Base-by-base conservation (phyloP, 2,113 vertebrate genomes). In the Laticauda colubrina region DNA sequence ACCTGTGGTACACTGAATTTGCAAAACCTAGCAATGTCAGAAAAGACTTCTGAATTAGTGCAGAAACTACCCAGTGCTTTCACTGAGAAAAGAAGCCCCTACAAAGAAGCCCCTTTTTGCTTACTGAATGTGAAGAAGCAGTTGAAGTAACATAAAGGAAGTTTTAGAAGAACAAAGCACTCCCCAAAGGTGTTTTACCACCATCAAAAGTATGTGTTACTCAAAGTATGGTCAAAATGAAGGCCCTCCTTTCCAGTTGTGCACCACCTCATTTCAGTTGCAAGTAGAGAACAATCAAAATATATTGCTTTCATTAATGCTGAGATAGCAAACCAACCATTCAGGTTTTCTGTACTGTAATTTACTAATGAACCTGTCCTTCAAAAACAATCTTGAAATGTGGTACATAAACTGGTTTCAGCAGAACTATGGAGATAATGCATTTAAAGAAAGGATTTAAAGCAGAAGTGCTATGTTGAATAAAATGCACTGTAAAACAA, bases 251-350 rank as follows among this genome's bases (percentile, higher is more conserved):
- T 81, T 43, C 75, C 34, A 81, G 15, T 39, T 81, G 34, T 81
- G 34, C 69, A 81, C 69, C 69, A 81, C 6, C n/a, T 3, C 18
- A 81, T 39, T 81, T 81, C 34, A 81, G 75, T 21, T 81, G 75
- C 21, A 8, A 81, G 34, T 43, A 81, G 18, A 81, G 89, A 96
- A 97, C 95, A 96, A 96, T 95, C 97, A 98, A 97, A 97, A 98
- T 98, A 97, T 86, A 96, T 93, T 85, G 87, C 92, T 95, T 96
- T 97, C 97, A 96, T 94, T 91, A 34, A 97, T 95, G 93, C 91
- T 94, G 95, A 89, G 94, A 51, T 34, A 94, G 85, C 93, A 94
- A 94, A 96, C 96, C 94, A 96, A 48, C 69, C 91, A 90, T 93
- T 94, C 96, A 96, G 97, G 96, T 97, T 97, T 96, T 95, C 91